A percentile compares a stretch with the other conserved stretches of the same genome.
Conservation (phyloP, 2,888 invertebrate species). For the Amiota minor region DNA sequence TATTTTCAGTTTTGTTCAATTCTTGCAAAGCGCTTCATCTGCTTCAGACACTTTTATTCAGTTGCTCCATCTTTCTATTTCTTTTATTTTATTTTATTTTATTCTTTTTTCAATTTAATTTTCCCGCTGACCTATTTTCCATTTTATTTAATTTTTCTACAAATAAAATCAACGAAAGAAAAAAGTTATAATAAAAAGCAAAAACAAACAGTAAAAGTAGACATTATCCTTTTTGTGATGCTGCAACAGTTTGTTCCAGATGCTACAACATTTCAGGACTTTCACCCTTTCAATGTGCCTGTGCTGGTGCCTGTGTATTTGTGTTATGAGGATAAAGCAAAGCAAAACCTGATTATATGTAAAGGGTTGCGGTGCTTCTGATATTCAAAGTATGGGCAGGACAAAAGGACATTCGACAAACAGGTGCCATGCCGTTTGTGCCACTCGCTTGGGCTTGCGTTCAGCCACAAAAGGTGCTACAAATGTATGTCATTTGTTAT, state of each 20-base stretch:
- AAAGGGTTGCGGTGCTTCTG: too few relatives aligned
- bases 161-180: constrained; percentile 19
- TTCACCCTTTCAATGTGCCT: neutral
- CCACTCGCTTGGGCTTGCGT: neutral
- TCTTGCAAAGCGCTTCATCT: too few relatives aligned
- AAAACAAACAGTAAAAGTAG: constrained; percentile 12
- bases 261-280: neutral
- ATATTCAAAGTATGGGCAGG: neutral
- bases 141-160: constrained; percentile 38
- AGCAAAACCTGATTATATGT: neutral
- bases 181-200: constrained; percentile 1
- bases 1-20: too few relatives aligned
- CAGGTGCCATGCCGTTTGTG: constrained; percentile 21
- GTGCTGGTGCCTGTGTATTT: neutral
- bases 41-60: neutral
- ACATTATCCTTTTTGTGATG: constrained; percentile 13
- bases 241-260: constrained; percentile 23
- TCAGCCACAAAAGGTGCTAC: constrained; percentile 26
- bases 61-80: constrained; percentile 1
- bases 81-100: constrained; percentile 28
- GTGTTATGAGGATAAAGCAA: neutral
- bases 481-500: constrained; percentile 37
- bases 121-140: constrained; percentile 32
- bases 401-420: neutral
- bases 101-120: constrained; percentile 33